Base-by-base conservation (phyloP, 2,888 invertebrate species). In the Heteromyza rotundicornis region DNA sequence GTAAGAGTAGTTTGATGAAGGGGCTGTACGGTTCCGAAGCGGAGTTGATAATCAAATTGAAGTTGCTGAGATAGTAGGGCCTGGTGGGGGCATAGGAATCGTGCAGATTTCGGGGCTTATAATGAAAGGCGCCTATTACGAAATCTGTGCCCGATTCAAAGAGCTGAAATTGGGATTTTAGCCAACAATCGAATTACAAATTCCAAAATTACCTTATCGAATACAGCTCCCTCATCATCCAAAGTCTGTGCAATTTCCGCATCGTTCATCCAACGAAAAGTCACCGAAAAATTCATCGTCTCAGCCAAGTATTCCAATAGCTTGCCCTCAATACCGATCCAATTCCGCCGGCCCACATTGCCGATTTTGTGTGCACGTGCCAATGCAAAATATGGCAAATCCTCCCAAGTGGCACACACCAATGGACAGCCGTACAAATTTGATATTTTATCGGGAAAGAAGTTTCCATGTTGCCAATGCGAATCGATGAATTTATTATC, bases 341-440 rank as follows among this genome's bases (percentile, higher is more conserved):
- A n/a, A n/a, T n/a, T n/a, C n/a, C n/a, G n/a, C n/a, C n/a, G n/a
- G 7, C 16, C 5, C 3, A 2, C 10, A 2, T 16, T 17, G 7
- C 12, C 12, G 7, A 10, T 7, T 27, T 50, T 32, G 49, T 40
- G 17, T 19, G 16, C 24, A 36, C 27, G 2, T 8, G 19, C 2
- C 1, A 70, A 35, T 32, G 54, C 47, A 3, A 74, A 63, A 61
- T 74, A 76, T 1, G 74, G 74, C 53, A 68, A 55, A 22, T 68
- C 67, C 23, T 70, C 62, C 72, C 72, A 73, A 2, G 72, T 72
- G 12, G 68, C 74, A 55, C 72, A 72, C 10, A 65, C 52, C 16
- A 80, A 10, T 0, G 77, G 71, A 40, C 79, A 82, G 12, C 80
- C 77, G 50, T 76, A 64, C 69, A 82, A 71, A 57, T 82, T 70